A percentile compares a stretch with the other conserved stretches of the same genome.
Conservation (phyloP, 2,797 vertebrate genomes). For the Agapornis canus region DNA sequence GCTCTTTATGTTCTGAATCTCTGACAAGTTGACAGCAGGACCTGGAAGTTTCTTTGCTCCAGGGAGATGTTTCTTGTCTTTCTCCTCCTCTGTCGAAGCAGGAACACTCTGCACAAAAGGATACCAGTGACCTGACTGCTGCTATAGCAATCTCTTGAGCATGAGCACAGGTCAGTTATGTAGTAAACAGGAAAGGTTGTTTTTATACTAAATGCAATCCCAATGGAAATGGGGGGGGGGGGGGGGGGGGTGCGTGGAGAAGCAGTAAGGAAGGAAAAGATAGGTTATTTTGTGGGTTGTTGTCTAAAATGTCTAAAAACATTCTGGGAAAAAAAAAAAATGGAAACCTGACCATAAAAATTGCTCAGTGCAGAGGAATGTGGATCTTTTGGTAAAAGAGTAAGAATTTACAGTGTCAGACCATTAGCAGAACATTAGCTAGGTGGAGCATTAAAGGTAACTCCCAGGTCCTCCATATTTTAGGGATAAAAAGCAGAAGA, state of each 20-base stretch:
- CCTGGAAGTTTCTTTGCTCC: slow-evolving; percentile 92
- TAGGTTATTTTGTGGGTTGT: not conserved
- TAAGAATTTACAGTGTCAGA: not conserved
- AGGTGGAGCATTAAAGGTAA: not conserved
- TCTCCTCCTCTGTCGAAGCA: slow-evolving; percentile 74
- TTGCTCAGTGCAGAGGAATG: not conserved
- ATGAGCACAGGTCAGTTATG: not conserved
- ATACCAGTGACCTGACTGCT: not conserved
- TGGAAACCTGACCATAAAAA: not conserved
- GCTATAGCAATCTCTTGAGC: not conserved
- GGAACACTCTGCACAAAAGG: slow-evolving; percentile 67
- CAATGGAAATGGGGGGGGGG: not conserved
- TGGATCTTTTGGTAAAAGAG: not conserved
- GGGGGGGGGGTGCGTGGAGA: rapidly evolving
- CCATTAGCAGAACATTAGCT: not conserved
- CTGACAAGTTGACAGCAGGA: slow-evolving; percentile 90
- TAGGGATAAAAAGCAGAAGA: not conserved
- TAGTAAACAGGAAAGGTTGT: not conserved
- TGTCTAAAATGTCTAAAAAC: not conserved
- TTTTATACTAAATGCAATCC: not conserved
- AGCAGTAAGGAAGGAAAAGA: not conserved
- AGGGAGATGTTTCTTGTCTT: slow-evolving; percentile 88
- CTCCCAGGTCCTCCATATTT: not conserved
- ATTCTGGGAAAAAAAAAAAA: not conserved
- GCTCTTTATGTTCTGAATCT: slow-evolving; percentile 95